Percentiles rank a stretch among this genome's conserved stretches.
Evolutionary conservation across 2,888 invertebrate genomes (phyloP).

Genomic region (Arge pagana): DNA sequence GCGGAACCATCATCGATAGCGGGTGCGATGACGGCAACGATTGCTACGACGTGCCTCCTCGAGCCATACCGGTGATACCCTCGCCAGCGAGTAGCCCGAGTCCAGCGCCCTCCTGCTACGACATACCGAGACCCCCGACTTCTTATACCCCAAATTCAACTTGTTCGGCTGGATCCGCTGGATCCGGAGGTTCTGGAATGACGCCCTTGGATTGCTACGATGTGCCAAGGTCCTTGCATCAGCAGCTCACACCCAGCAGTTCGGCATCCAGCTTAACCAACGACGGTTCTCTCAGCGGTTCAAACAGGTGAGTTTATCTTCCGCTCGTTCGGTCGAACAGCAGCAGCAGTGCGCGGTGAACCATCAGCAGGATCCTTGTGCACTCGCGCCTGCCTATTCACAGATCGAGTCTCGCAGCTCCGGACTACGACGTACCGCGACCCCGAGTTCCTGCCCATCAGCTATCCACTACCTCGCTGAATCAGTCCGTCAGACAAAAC

Average conservation of each 20-base stretch:
- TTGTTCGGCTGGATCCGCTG: slow-evolving; percentile 46
- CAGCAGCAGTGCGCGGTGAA: too few species aligned
- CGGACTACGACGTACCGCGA: slow-evolving; percentile 74
- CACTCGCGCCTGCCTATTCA: too few species aligned
- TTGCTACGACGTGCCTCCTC: slow-evolving; percentile 68
- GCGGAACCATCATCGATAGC: too few species aligned
- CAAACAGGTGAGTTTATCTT: slow-evolving; percentile 58
- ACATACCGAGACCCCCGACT: slow-evolving; percentile 50
- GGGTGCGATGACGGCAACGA: slow-evolving; percentile 52
- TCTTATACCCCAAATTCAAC: slow-evolving; percentile 54
- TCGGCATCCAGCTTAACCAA: slow-evolving; percentile 69
- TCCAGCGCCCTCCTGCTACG: slow-evolving; percentile 60
- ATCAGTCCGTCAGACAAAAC: slow-evolving; percentile 46
- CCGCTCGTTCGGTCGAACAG: too few species aligned
- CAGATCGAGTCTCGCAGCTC: slow-evolving; percentile 63
- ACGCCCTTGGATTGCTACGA: slow-evolving; percentile 65
- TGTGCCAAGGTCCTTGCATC: slow-evolving; percentile 67
- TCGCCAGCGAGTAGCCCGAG: slow-evolving; percentile 63
- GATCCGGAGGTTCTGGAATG: slow-evolving; percentile 42
- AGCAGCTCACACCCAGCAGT: slow-evolving; percentile 69
- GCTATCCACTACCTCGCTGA: slow-evolving; percentile 32
- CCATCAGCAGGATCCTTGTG: too few species aligned
- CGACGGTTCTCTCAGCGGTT: slow-evolving; percentile 64
- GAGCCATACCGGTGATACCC: slow-evolving; percentile 65
- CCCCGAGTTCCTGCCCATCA: slow-evolving; percentile 52